Evolutionary conservation across 35 echinoderm and acorn worm species (phyloP).

Genomic region (Patiria miniata): DNA sequence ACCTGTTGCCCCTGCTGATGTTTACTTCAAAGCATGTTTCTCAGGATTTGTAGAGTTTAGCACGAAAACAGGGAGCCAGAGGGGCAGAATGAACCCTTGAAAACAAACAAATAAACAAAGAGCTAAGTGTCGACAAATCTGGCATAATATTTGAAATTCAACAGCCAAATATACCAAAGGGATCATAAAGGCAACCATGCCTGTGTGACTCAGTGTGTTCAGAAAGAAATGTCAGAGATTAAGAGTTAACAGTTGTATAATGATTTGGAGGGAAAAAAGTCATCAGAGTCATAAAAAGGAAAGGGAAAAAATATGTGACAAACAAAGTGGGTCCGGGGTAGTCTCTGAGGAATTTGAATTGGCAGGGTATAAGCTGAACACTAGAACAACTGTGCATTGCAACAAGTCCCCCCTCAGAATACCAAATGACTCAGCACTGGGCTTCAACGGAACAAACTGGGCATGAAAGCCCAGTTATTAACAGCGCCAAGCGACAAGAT

Average conservation of each 20-base stretch:
- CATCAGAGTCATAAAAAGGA: too few species aligned
- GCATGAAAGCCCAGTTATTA: neutral
- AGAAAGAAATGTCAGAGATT: too few species aligned
- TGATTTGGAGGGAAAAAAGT: too few species aligned
- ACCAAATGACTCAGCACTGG: slow-evolving; percentile 4
- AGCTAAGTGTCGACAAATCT: neutral
- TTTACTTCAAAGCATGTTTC: neutral
- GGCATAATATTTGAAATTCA: too few species aligned
- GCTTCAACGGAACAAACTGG: neutral
- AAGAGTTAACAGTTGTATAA: too few species aligned
- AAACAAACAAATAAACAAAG: slow-evolving; percentile 23
- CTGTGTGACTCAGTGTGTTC: too few species aligned
- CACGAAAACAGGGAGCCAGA: neutral
- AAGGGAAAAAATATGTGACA: neutral
- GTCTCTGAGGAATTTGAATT: neutral
- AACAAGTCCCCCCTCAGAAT: slow-evolving; percentile 8
- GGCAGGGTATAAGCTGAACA: neutral
- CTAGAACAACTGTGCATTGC: neutral
- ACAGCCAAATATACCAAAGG: too few species aligned
- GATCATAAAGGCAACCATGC: too few species aligned
- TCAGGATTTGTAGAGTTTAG: neutral
- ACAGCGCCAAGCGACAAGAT: neutral
- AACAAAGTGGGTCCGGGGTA: neutral
- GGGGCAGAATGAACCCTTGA: neutral
- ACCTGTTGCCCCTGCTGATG: neutral